These are phyloP conservation scores for Muscidifurax raptorellus DNA, from an alignment of 1,140 invertebrate genomes.

Conservation along the genomic window DNA sequence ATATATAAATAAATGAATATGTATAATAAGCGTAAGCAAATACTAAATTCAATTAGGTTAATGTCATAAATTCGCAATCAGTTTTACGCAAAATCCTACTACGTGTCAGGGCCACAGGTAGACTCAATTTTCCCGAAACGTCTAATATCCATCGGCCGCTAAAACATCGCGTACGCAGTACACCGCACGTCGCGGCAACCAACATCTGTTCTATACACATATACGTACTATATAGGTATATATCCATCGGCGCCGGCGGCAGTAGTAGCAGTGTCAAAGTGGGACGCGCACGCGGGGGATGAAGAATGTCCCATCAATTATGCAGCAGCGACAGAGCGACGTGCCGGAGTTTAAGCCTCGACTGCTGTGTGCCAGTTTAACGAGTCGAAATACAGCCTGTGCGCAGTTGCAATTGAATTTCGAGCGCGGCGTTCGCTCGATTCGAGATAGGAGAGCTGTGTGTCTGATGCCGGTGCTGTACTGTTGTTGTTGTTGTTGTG, in stretches of 20 bases:
- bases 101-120: background rate
- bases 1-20: too few relatives aligned
- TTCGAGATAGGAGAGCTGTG: background rate
- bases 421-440: background rate
- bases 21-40: too few relatives aligned
- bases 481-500: background rate
- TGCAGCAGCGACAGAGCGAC: constrained; percentile 38
- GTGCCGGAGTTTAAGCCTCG: constrained; percentile 23
- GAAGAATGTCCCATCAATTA: constrained; percentile 52
- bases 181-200: background rate
- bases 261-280: background rate
- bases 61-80: too few relatives aligned
- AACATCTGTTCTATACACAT: background rate
- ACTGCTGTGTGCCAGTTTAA: constrained; percentile 19
- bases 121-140: background rate
- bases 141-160: background rate
- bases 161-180: background rate
- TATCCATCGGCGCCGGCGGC: background rate
- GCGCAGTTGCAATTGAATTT: constrained; percentile 24
- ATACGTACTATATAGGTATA: background rate
- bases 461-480: background rate
- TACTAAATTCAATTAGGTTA: too few relatives aligned
- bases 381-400: constrained; percentile 36
- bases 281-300: constrained; percentile 18
- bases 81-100: too few relatives aligned